A percentile compares a stretch with the other conserved stretches of the same genome.
Evolutionary conservation across 2,113 vertebrate genomes (phyloP).

Genomic region (Sakesphorus luctuosus): DNA sequence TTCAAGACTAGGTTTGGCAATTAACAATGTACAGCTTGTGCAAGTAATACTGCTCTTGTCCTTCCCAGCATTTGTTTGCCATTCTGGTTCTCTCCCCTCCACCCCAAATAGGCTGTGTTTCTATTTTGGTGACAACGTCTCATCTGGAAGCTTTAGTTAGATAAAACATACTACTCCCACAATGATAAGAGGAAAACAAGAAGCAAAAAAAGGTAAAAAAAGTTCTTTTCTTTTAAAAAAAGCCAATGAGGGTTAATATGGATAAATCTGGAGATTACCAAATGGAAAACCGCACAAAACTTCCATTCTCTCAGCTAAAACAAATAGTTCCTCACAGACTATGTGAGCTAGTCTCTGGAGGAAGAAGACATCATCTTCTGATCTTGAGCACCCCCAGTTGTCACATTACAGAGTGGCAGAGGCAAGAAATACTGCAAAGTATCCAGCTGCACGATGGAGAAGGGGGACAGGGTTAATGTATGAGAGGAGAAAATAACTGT

Average conservation of each 20-base stretch:
- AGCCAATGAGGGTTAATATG: neutral
- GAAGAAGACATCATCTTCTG: conserved; percentile 30
- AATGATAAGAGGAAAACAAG: neutral
- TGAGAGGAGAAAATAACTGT: neutral
- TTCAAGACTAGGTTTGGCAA: neutral
- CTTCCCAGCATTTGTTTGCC: neutral
- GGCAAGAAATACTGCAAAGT: neutral
- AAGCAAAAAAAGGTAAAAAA: neutral
- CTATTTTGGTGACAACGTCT: neutral
- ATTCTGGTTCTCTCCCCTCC: neutral
- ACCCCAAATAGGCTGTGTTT: neutral
- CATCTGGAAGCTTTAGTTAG: neutral
- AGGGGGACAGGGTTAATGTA: neutral
- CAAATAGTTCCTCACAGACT: conserved; percentile 26
- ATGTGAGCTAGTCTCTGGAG: conserved; percentile 3
- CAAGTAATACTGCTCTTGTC: neutral
- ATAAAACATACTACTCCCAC: neutral
- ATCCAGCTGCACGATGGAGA: neutral
- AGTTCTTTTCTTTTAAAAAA: neutral
- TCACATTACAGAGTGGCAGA: conserved; percentile 44
- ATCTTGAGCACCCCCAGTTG: conserved; percentile 60
- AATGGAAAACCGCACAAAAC: conserved; percentile 2
- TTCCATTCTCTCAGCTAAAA: conserved; percentile 35
- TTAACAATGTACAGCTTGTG: neutral
- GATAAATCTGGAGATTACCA: neutral